Conservation (phyloP, 2,888 invertebrate species). For the Prosopocoilus inquinatus region DNA sequence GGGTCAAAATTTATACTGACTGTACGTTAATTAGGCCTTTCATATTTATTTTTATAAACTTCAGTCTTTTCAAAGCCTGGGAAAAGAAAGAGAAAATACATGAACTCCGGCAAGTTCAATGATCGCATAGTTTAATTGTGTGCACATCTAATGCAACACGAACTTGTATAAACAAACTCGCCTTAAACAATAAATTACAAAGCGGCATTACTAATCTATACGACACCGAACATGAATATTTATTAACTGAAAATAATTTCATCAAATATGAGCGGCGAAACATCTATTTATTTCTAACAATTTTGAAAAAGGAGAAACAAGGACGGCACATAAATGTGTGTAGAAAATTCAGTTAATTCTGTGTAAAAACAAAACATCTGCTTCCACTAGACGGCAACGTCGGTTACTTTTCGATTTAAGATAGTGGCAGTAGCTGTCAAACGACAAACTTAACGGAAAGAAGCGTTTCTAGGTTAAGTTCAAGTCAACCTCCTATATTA, state of each 20-base stretch:
- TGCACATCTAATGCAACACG: conserved; percentile 10
- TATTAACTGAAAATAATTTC: not conserved
- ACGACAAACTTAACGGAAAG: conserved; percentile 10
- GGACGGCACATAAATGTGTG: conserved; percentile 9
- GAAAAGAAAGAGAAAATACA: conserved; percentile 49
- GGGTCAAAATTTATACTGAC: conserved; percentile 49
- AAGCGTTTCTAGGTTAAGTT: conserved; percentile 10
- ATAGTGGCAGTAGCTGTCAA: conserved; percentile 5
- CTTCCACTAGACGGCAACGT: not conserved
- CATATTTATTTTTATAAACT: conserved; percentile 52
- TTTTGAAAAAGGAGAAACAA: conserved; percentile 16
- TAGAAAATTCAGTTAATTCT: conserved; percentile 8
- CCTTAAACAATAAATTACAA: no score
- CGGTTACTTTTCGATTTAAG: conserved; percentile 1
- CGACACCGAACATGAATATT: not conserved
- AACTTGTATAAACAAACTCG: no score
- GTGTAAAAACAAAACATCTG: conserved; percentile 17
- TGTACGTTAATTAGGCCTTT: conserved; percentile 48
- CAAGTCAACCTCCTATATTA: not conserved
- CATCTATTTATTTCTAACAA: no score
- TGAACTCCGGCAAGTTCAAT: conserved; percentile 42
- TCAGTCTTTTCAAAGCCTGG: conserved; percentile 47
- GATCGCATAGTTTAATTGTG: conserved; percentile 33
- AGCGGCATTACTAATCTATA: no score
- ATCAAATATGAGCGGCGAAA: not conserved